Percentiles rank a stretch among this genome's conserved stretches.
Evolutionary conservation across 1,140 invertebrate species (phyloP).

Genomic region (Proales similis): DNA sequence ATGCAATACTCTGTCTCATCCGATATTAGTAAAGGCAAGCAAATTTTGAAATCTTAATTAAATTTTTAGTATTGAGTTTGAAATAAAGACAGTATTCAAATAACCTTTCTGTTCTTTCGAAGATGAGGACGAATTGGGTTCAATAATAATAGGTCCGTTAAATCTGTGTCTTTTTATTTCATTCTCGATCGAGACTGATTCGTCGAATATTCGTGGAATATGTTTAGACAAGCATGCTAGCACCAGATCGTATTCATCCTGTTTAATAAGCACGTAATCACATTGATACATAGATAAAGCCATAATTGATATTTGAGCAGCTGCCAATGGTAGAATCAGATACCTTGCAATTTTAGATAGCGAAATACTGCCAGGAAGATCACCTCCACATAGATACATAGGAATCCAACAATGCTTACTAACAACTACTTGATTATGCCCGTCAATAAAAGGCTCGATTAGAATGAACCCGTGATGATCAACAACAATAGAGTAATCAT

Average conservation of each 20-base stretch:
- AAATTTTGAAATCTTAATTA: conserved; percentile 21
- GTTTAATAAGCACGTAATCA: conserved; percentile 29
- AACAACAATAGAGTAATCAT: conserved; percentile 35
- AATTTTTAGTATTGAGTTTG: conserved; percentile 22
- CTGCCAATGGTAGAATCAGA: conserved; percentile 24
- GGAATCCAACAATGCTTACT: conserved; percentile 33
- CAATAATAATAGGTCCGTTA: too few species aligned
- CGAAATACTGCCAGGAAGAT: conserved; percentile 28
- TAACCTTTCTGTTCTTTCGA: too few species aligned
- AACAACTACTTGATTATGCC: neutral
- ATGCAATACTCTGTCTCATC: conserved; percentile 31
- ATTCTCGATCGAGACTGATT: conserved; percentile 12
- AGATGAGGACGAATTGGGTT: too few species aligned
- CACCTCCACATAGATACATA: conserved; percentile 29
- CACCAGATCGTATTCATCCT: conserved; percentile 31
- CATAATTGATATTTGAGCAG: conserved; percentile 32
- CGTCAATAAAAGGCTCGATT: neutral
- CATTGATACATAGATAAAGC: conserved; percentile 37
- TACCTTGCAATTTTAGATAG: conserved; percentile 37
- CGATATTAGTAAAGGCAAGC: conserved; percentile 18
- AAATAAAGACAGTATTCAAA: too few species aligned
- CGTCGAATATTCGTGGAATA: conserved; percentile 34
- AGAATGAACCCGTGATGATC: conserved; percentile 18
- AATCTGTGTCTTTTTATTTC: too few species aligned
- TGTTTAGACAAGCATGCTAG: conserved; percentile 24